Percentiles rank a stretch among this genome's conserved stretches.
Conservation (phyloP, 2,113 vertebrate genomes). For the Rutilus rutilus region DNA sequence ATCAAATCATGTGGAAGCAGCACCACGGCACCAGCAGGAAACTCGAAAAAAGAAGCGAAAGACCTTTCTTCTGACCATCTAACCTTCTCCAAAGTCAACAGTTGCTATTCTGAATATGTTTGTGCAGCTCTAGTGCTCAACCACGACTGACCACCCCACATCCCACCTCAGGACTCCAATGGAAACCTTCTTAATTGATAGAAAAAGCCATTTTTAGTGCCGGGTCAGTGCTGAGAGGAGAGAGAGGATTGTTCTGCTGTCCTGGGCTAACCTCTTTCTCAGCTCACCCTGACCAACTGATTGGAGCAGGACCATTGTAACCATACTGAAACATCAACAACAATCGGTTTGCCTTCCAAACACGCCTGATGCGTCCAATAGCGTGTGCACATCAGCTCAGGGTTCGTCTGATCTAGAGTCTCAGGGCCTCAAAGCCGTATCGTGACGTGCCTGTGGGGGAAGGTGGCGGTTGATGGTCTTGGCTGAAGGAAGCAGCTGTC, state of each 20-base stretch:
- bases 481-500: constrained; percentile 27
- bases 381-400: constrained; percentile 11
- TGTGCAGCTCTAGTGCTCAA: constrained; percentile 32
- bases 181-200: constrained; percentile 50
- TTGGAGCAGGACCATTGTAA: constrained; percentile 18
- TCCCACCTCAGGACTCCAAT: constrained; percentile 39
- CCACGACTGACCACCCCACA: constrained; percentile 15
- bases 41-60: background rate
- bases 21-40: constrained; percentile 1
- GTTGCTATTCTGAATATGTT: constrained; percentile 38
- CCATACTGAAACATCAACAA: constrained; percentile 30
- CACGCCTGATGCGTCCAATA: constrained; percentile 21
- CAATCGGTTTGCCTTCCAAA: constrained; percentile 39
- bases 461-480: constrained; percentile 50
- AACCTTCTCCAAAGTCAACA: constrained; percentile 55
- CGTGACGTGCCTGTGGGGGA: constrained; percentile 42
- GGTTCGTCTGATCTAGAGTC: constrained; percentile 4
- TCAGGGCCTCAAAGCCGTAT: constrained; percentile 34
- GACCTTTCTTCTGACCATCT: constrained; percentile 12
- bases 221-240: constrained; percentile 19
- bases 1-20: constrained; percentile 14
- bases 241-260: constrained; percentile 33
- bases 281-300: constrained; percentile 23
- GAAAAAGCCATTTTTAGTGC: constrained; percentile 35
- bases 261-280: constrained; percentile 39